Conservation (phyloP, 2,797 vertebrate species). For the Micromesistius poutassou region DNA sequence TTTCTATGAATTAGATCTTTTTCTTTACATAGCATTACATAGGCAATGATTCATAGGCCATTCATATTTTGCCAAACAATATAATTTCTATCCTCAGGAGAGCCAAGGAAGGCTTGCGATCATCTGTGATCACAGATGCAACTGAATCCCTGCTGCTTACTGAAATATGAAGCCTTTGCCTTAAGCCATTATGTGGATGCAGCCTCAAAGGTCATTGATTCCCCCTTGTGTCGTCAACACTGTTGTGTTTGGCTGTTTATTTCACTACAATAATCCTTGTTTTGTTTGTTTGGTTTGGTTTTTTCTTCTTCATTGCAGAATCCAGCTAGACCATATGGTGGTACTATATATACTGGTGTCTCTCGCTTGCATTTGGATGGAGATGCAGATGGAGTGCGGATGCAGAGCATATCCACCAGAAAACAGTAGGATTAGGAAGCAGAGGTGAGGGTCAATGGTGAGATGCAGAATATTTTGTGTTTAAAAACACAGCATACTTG, state of each 20-base stretch:
- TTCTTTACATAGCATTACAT: background rate
- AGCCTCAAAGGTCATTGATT: constrained; percentile 46
- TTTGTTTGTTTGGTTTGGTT: background rate
- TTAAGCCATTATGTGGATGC: constrained; percentile 43
- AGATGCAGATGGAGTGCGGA: background rate
- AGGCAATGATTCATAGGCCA: background rate
- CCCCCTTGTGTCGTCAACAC: background rate
- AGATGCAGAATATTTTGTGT: background rate
- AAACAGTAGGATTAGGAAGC: background rate
- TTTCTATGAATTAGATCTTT: background rate
- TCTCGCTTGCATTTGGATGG: background rate
- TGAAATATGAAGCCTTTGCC: constrained; percentile 47
- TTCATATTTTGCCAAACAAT: background rate
- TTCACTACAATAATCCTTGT: background rate
- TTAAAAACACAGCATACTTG: background rate
- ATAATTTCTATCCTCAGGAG: constrained; percentile 20
- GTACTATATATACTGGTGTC: background rate
- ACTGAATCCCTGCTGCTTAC: constrained; percentile 53
- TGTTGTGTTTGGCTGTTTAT: background rate
- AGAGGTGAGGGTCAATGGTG: background rate
- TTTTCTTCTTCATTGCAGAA: background rate
- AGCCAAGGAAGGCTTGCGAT: constrained; percentile 43
- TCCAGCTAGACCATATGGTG: background rate
- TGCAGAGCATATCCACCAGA: background rate
- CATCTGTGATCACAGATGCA: constrained; percentile 47